A percentile compares a stretch with the other conserved stretches of the same genome.
phyloP scores from a whole-genome alignment of 2,797 vertebrate species.

The Galaxias olidus region DNA sequence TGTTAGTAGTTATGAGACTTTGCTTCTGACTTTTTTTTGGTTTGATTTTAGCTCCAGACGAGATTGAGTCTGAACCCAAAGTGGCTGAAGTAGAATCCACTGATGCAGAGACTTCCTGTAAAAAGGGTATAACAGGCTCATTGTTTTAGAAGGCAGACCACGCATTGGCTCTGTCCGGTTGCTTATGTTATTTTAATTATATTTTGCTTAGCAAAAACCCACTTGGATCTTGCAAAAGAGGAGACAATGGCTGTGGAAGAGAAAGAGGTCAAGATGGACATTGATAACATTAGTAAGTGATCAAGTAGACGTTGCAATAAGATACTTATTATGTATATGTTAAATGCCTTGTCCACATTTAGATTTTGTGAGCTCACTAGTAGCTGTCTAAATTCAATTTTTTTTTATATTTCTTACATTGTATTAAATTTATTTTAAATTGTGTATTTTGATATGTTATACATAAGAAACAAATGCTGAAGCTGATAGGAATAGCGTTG shows the following conservation, averaged over 20 bases:
- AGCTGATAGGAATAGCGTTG: neutral
- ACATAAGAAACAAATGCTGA: too few species aligned
- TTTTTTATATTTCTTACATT: too few species aligned
- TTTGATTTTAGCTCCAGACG: constrained; percentile 32
- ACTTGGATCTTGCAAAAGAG: constrained; percentile 21
- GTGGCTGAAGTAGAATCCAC: constrained; percentile 15
- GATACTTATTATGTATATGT: neutral
- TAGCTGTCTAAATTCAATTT: too few species aligned
- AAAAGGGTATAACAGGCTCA: constrained; percentile 35
- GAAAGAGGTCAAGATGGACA: constrained; percentile 19
- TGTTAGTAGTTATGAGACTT: too few species aligned
- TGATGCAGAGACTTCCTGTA: neutral
- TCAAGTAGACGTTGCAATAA: neutral
- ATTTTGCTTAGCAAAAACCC: constrained; percentile 43
- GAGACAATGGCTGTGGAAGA: constrained; percentile 25
- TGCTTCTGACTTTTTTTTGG: too few species aligned
- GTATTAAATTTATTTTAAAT: too few species aligned
- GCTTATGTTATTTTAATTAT: constrained; percentile 5
- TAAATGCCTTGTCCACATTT: too few species aligned
- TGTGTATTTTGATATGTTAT: too few species aligned
- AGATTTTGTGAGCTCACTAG: too few species aligned
- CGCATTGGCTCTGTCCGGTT: too few species aligned
- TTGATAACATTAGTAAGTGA: constrained; percentile 36
- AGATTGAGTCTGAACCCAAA: constrained; percentile 16
- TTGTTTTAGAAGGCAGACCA: neutral